Evolutionary conservation across 2,797 vertebrate genomes (phyloP).

Genomic region (Chaunax sp.): DNA sequence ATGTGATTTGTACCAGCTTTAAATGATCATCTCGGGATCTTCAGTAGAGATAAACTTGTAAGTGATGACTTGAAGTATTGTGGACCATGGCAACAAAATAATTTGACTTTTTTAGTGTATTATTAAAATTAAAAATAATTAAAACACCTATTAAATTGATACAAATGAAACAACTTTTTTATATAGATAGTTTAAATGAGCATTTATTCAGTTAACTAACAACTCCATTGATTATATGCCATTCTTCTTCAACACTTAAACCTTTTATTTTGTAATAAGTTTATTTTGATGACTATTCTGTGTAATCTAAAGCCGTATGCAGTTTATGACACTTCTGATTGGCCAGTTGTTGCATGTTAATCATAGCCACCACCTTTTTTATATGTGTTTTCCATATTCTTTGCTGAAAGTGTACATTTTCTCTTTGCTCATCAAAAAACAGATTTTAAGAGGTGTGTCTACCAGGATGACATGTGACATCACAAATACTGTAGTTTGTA

Average conservation of each 20-base stretch:
- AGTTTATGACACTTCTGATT: too few relatives aligned
- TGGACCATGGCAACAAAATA: too few relatives aligned
- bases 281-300: neutral
- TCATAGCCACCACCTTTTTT: too few relatives aligned
- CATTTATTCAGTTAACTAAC: neutral
- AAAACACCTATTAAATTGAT: neutral
- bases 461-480: too few relatives aligned
- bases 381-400: too few relatives aligned
- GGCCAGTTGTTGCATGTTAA: too few relatives aligned
- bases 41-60: neutral
- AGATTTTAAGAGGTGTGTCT: too few relatives aligned
- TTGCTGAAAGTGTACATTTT: too few relatives aligned
- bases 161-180: neutral
- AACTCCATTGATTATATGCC: neutral
- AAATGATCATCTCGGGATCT: slow-evolving; percentile 1
- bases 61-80: too few relatives aligned
- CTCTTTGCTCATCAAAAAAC: too few relatives aligned
- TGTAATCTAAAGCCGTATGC: neutral
- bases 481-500: too few relatives aligned
- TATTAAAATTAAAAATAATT: neutral
- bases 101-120: neutral
- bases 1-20: slow-evolving; percentile 28
- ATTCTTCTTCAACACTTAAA: neutral
- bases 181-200: neutral
- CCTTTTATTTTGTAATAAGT: neutral